A percentile compares a stretch with the other conserved stretches of the same genome.
Conservation (phyloP, 2,888 invertebrate species). For the Netelia melanura region DNA sequence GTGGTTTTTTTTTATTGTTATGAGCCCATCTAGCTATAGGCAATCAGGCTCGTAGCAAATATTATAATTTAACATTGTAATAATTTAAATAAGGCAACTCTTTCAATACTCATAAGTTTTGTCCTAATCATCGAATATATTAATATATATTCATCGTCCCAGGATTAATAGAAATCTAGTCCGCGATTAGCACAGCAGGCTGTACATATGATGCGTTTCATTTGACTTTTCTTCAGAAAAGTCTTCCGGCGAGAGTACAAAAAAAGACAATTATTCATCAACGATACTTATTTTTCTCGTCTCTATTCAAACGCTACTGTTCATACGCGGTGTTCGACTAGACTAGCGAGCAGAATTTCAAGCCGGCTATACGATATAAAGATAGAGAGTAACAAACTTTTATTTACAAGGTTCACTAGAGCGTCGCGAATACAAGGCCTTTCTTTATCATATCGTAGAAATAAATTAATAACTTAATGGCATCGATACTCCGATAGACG, state of each 20-base stretch:
- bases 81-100: conserved; percentile 83
- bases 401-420: conserved; percentile 65
- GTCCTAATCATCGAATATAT: conserved; percentile 73
- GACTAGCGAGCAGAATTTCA: conserved; percentile 80
- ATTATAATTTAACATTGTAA: conserved; percentile 69
- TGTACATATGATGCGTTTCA: conserved; percentile 39
- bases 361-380: conserved; percentile 68
- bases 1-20: not conserved
- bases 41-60: conserved; percentile 49
- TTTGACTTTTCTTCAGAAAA: conserved; percentile 51
- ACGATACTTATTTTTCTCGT: conserved; percentile 29
- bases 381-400: conserved; percentile 67
- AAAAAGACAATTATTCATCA: not conserved
- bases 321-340: conserved; percentile 78
- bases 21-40: conserved; percentile 2
- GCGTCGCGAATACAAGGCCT: conserved; percentile 62
- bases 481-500: conserved; percentile 48
- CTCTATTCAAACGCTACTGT: conserved; percentile 59
- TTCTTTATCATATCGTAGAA: conserved; percentile 60
- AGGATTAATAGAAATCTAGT: conserved; percentile 57
- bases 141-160: conserved; percentile 69
- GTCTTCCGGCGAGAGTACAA: conserved; percentile 20
- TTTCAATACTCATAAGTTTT: conserved; percentile 74
- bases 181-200: conserved; percentile 44
- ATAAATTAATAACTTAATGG: conserved; percentile 74